Evolutionary conservation across 2,113 vertebrate species (phyloP), one percentile per base, ranked within the genome.

Genomic region (Polypterus bichir): DNA sequence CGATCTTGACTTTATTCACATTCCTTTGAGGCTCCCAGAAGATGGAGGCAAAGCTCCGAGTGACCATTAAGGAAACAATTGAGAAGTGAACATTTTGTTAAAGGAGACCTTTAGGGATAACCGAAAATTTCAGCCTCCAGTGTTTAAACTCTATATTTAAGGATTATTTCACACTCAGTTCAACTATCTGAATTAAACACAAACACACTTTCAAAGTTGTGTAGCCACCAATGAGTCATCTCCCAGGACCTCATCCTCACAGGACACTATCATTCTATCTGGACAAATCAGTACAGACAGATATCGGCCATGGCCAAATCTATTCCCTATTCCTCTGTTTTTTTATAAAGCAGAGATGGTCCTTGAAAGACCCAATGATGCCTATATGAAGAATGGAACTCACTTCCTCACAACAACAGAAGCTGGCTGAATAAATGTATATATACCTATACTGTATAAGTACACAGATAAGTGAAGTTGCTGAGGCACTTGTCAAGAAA

Each of bases 281-380:
- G n/a, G n/a, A n/a, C 10, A 7, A 65, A 71, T n/a, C 9, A 61
- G 48, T 52, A 62, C 64, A 49, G 63, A 67, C 48, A 11, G 47
- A 59, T 56, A 52, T n/a, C n/a, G n/a, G 27, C 65, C 66, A 56
- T 73, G 70, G 72, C 70, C 69, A 63, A 73, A 73, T 46, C 54
- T 68, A 59, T 74, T 74, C 11, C 69, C 67, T 5, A 63, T 74
- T 55, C 65, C 70, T 62, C 47, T 62, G 59, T 74, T 76, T 74
- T 62, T 66, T 48, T 67, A 63, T 2, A 53, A 71, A 44, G 71
- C 56, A 44, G 65, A 77, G 59, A 68, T 74, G 60, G 67, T 45
- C 47, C 60, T 74, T 59, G 47, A 69, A 65, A 62, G 46, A 64
- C 64, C 59, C 51, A 57, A 4, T 69, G 64, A 62, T 57, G 51